These are phyloP conservation scores for Myotis yumanensis DNA, from an alignment of 2,113 vertebrate species.

Conservation along the genomic window DNA sequence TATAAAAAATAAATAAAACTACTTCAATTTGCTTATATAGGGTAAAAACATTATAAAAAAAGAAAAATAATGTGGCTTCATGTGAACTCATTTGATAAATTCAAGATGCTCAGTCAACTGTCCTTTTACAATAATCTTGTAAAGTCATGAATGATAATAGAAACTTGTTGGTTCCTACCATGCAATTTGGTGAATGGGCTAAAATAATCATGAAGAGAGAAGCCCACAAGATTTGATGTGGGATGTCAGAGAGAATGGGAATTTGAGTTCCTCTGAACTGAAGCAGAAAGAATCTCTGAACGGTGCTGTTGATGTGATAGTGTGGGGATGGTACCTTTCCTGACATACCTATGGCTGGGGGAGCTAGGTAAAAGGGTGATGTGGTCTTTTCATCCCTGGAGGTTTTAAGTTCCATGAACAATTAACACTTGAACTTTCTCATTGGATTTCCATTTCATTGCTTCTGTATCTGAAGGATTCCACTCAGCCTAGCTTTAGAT, in stretches of 20 bases:
- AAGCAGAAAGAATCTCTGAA: background rate
- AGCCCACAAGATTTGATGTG: background rate
- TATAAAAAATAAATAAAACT: background rate
- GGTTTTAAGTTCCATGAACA: background rate
- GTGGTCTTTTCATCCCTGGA: background rate
- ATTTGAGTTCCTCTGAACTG: background rate
- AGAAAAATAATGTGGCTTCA: constrained; percentile 50
- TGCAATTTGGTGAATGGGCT: background rate
- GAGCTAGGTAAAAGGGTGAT: background rate
- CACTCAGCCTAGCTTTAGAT: background rate
- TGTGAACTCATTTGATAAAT: constrained; percentile 6
- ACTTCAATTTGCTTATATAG: constrained; percentile 36
- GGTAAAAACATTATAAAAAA: constrained; percentile 35
- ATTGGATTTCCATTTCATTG: background rate
- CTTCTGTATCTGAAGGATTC: background rate
- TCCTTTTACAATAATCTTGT: background rate
- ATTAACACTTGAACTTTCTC: background rate
- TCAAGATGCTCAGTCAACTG: background rate
- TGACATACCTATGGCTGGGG: no score
- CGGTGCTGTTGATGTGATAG: background rate
- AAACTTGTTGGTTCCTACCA: background rate
- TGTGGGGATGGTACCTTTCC: background rate
- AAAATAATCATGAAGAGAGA: background rate
- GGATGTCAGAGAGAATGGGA: background rate
- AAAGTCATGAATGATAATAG: constrained; percentile 26